Evolutionary conservation across 1,140 invertebrate species (phyloP), one percentile per base, ranked within the genome.

Genomic region (Episyrphus balteatus): DNA sequence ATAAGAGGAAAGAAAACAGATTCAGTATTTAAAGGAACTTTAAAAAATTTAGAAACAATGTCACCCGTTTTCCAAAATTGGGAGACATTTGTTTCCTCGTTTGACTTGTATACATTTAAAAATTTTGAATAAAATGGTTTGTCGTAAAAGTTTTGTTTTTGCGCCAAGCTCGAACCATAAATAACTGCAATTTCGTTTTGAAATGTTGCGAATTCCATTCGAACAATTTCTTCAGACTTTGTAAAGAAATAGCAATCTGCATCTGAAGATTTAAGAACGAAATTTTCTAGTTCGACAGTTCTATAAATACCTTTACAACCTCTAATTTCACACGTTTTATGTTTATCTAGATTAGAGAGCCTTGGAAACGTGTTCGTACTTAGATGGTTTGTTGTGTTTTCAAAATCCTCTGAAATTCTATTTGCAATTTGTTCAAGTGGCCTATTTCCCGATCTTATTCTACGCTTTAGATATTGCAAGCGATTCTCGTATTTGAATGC

Each of bases 401-500:
- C 42, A 44, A 32, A 51, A 38, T 46, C 42, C 47, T 45, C 47
- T 13, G 32, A n/a, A 43, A 50, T 40, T 31, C 47, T 40, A 42
- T 21, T 39, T 19, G 14, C 42, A 14, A 57, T 46, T 55, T 66
- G 55, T 38, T 61, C 37, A 17, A 66, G 44, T 21, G 54, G 56
- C 26, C 56, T 54, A 12, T 59, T 48, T 34, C 51, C 47, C 44
- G 51, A 55, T 36, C 54, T 48, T 19, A 68, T 26, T 9, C 54
- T 41, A 32, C 49, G 55, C 59, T 73, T 73, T n/a, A 73, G 50
- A 42, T 55, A 45, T 38, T 44, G 38, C 74, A 50, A 48, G n/a
- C 59, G 63, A 53, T 67, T 72, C 61, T 75, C 72, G 64, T 72
- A 74, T 17, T 53, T 48, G 55, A 73, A 75, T 14, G 68, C 56